These are phyloP conservation scores for Cervus canadensis DNA, from an alignment of 2,113 vertebrate species.

Conservation along the genomic window DNA sequence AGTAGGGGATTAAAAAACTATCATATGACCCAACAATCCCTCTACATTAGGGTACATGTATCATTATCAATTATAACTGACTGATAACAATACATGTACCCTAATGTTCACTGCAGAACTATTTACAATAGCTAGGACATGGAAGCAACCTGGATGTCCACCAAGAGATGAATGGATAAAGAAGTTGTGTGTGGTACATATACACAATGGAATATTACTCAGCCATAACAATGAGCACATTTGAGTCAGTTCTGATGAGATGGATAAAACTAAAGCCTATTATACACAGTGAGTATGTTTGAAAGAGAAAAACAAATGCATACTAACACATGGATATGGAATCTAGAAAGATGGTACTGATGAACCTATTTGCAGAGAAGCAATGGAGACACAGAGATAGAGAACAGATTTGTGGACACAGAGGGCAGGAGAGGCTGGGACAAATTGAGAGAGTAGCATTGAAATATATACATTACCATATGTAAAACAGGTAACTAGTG, in stretches of 20 bases:
- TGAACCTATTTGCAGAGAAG: not conserved
- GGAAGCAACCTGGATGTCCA: not conserved
- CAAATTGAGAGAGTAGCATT: not conserved
- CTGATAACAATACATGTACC: not conserved
- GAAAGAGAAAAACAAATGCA: not conserved
- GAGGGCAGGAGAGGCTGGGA: not conserved
- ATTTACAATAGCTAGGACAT: not conserved
- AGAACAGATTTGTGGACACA: not conserved
- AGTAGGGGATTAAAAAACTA: not conserved
- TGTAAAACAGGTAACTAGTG: not conserved
- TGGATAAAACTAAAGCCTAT: not conserved
- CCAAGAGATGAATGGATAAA: not conserved
- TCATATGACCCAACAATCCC: not conserved
- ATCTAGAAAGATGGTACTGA: not conserved
- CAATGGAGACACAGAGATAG: not conserved
- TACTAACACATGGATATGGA: not conserved
- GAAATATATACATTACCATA: not conserved
- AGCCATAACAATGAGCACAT: not conserved
- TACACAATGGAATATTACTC: not conserved
- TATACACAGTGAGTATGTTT: not conserved
- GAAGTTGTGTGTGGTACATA: not conserved
- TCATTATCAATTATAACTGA: not conserved
- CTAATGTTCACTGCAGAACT: not conserved
- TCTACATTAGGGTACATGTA: not conserved
- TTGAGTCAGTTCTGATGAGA: not conserved